A percentile compares a stretch with the other conserved stretches of the same genome.
These are phyloP conservation scores for Noctua pronuba DNA, from an alignment of 2,888 invertebrate species.

Conservation along the genomic window DNA sequence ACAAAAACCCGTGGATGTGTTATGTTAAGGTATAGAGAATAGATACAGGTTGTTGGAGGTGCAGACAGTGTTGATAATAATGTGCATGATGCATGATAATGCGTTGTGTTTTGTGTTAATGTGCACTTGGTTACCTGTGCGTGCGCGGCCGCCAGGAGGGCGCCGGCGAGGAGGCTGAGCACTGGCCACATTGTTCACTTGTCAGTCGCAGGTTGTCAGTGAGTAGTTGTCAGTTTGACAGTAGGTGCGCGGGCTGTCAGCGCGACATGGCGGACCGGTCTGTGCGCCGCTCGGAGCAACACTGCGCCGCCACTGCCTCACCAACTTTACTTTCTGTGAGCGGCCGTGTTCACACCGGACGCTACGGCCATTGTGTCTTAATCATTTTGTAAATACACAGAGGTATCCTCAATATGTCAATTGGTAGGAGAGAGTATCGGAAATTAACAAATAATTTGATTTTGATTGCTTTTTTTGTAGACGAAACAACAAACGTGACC, in stretches of 20 bases:
- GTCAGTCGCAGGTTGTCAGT: conserved; percentile 74
- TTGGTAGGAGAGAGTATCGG: conserved; percentile 17
- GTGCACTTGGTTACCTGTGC: conserved; percentile 80
- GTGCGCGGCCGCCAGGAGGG: conserved; percentile 76
- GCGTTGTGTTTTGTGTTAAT: conserved; percentile 40
- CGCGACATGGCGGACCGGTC: conserved; percentile 84
- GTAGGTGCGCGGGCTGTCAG: conserved; percentile 73
- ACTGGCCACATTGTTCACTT: conserved; percentile 81
- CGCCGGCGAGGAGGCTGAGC: conserved; percentile 78
- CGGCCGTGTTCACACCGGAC: conserved; percentile 80
- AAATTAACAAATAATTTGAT: conserved; percentile 31
- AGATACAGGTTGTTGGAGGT: conserved; percentile 34
- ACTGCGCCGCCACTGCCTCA: conserved; percentile 80
- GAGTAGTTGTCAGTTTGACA: conserved; percentile 76
- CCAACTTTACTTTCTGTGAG: conserved; percentile 87
- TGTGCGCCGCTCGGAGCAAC: conserved; percentile 82
- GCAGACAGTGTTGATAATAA: conserved; percentile 53
- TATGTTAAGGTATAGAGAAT: conserved; percentile 36
- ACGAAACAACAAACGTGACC: background rate
- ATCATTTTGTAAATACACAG: conserved; percentile 50
- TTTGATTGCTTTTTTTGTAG: conserved; percentile 28
- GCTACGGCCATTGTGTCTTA: conserved; percentile 39
- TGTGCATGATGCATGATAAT: conserved; percentile 55
- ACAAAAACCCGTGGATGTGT: conserved; percentile 48
- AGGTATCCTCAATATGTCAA: conserved; percentile 25